These are phyloP conservation scores for Saguinus midas DNA, from an alignment of 2,113 vertebrate genomes.

Conservation along the genomic window DNA sequence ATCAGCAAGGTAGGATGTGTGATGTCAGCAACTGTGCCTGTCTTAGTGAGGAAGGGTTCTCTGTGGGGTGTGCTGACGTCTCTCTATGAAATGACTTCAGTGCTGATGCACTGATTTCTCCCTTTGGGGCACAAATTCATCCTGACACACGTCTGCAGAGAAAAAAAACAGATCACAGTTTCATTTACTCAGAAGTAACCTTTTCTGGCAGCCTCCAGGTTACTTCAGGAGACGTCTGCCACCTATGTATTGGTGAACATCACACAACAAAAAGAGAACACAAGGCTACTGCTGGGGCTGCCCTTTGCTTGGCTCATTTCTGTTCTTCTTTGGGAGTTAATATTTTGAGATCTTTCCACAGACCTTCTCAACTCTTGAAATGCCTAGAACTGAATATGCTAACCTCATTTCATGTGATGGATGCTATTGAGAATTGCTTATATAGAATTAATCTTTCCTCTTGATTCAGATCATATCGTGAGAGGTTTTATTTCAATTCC, in stretches of 20 bases:
- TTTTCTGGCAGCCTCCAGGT: neutral
- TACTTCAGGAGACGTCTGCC: conserved; percentile 29
- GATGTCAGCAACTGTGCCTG: neutral
- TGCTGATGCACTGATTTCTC: neutral
- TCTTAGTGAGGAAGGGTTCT: neutral
- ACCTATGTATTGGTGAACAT: neutral
- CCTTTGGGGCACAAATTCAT: conserved; percentile 35
- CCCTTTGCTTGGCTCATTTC: neutral
- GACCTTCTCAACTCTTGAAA: conserved; percentile 29
- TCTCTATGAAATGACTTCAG: conserved; percentile 33
- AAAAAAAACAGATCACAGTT: neutral
- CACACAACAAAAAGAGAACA: neutral
- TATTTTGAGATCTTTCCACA: neutral
- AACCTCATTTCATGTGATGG: neutral
- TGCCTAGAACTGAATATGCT: neutral
- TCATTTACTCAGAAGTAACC: neutral
- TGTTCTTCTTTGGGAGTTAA: neutral
- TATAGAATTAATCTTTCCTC: neutral
- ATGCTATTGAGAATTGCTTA: neutral
- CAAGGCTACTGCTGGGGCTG: neutral
- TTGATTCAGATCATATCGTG: neutral
- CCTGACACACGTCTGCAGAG: conserved; percentile 42
- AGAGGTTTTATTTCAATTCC: conserved; percentile 39
- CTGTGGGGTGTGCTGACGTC: conserved; percentile 24
- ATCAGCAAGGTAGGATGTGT: neutral